phyloP scores from a whole-genome alignment of 1,140 invertebrate species.

The Drosophila lowei region DNA sequence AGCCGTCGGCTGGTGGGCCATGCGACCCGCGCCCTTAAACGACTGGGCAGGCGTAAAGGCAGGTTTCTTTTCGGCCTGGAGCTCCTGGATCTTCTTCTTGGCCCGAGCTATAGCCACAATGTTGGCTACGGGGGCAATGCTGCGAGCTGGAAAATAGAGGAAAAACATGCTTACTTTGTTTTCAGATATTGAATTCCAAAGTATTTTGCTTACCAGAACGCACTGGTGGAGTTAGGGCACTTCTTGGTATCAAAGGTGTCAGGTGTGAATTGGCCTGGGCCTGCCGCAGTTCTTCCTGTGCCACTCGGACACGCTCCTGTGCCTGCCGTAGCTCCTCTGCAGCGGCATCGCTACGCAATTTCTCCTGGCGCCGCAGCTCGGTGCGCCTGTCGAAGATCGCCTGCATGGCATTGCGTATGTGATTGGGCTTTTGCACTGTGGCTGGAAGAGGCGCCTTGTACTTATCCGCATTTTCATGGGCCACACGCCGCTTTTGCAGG shows the following conservation, averaged over 20 bases:
- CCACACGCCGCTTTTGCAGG: constrained; percentile 83
- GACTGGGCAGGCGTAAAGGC: constrained; percentile 87
- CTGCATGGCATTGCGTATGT: constrained; percentile 78
- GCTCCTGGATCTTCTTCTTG: constrained; percentile 85
- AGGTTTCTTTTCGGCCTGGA: constrained; percentile 81
- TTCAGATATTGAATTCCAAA: background rate
- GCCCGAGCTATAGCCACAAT: constrained; percentile 85
- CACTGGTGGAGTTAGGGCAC: constrained; percentile 58
- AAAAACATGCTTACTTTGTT: background rate
- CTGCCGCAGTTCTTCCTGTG: constrained; percentile 61
- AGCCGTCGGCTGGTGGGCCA: constrained; percentile 86
- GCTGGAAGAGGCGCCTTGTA: constrained; percentile 11
- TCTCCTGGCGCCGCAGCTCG: constrained; percentile 63
- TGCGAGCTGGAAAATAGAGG: constrained; percentile 59
- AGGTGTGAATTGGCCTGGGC: constrained; percentile 54
- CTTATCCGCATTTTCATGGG: constrained; percentile 83
- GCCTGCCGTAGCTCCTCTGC: constrained; percentile 61
- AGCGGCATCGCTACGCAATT: constrained; percentile 58
- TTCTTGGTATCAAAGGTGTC: constrained; percentile 71
- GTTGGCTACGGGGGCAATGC: constrained; percentile 87
- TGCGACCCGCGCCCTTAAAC: constrained; percentile 86
- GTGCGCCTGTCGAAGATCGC: constrained; percentile 72
- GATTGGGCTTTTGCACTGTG: constrained; percentile 59
- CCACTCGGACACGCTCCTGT: constrained; percentile 66
- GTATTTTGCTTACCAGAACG: constrained; percentile 41